Percentiles rank a stretch among this genome's conserved stretches.
phyloP scores from a whole-genome alignment of 2,797 vertebrate genomes.

The Dryobates pubescens region DNA sequence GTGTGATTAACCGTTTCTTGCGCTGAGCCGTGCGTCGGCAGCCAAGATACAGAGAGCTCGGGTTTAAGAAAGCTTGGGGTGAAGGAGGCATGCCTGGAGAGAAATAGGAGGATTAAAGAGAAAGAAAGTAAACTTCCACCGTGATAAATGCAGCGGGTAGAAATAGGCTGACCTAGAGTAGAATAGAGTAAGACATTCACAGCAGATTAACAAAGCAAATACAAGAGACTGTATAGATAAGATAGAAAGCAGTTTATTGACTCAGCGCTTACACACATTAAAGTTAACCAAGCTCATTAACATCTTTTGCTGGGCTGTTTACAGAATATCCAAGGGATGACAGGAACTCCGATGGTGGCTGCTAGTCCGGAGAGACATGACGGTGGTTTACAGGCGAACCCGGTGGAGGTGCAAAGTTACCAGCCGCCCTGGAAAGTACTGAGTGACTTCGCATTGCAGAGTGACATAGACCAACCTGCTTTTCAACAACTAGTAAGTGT shows the following conservation, averaged over 20 bases:
- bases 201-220: constrained; percentile 76
- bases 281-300: constrained; percentile 76
- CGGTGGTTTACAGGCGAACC: constrained; percentile 92
- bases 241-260: constrained; percentile 77
- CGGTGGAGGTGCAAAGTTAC: constrained; percentile 96
- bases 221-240: constrained; percentile 75
- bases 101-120: constrained; percentile 37
- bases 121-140: constrained; percentile 55
- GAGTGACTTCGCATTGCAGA: constrained; percentile 96
- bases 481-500: constrained; percentile 95
- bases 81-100: neutral
- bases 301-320: constrained; percentile 71
- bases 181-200: constrained; percentile 61
- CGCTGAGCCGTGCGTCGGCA: neutral
- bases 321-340: constrained; percentile 97
- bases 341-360: constrained; percentile 95
- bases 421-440: constrained; percentile 97
- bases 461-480: constrained; percentile 96
- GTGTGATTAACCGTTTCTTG: neutral
- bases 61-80: neutral
- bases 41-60: neutral
- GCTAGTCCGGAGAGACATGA: constrained; percentile 94
- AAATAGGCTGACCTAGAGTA: constrained; percentile 46
- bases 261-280: constrained; percentile 65
- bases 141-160: constrained; percentile 50